Base-by-base conservation (phyloP, 2,113 vertebrate species). In the Neogale vison region DNA sequence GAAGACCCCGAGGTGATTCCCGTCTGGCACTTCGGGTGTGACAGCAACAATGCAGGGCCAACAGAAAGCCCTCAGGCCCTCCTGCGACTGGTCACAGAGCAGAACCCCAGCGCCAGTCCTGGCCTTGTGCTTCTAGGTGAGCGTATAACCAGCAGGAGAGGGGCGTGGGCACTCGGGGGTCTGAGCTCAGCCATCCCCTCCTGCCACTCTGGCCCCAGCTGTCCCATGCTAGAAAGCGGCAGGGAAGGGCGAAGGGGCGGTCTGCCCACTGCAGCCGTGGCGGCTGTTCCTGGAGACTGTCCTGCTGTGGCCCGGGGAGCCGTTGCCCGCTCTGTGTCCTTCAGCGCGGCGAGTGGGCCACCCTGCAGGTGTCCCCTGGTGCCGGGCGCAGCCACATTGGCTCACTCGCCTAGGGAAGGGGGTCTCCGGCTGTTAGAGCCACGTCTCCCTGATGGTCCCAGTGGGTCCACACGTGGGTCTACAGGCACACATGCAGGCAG, bases 181-280 rank as follows among this genome's bases (percentile, higher is more conserved):
- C 67, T 1, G 23, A 59, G 72, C 45, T 72, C 63, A 15, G 14
- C 23, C 13, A 8, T 12, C 76, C 71, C 36, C 39, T 89, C 67
- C 55, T 20, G 52, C 59, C 14, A 2, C 52, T 0, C 8, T 31
- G 72, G 50, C 26, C 59, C 59, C 39, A 13, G 5, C 5, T 21
- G 45, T 39, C 26, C 20, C 21, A 0, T 42, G 45, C 83, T 29
- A 1, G 14, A 34, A 61, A 34, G 31, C 0, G 4, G 1, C 13
- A 3, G 12, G 1, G 4, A 3, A 1, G 50, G 1, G 2, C 29
- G 0, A 3, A 31, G 86, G 45, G 12, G 36, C 9, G 0, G 8
- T 0, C 31, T 50, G n/a, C 0, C 1, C 45, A 26, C 23, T 4
- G 4, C 17, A 9, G 18, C 13, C 24, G 65, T 13, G 12, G 24